Percentiles rank a stretch among this genome's conserved stretches.
phyloP scores from a whole-genome alignment of 2,113 vertebrate species.

The Pterophyllum scalare region DNA sequence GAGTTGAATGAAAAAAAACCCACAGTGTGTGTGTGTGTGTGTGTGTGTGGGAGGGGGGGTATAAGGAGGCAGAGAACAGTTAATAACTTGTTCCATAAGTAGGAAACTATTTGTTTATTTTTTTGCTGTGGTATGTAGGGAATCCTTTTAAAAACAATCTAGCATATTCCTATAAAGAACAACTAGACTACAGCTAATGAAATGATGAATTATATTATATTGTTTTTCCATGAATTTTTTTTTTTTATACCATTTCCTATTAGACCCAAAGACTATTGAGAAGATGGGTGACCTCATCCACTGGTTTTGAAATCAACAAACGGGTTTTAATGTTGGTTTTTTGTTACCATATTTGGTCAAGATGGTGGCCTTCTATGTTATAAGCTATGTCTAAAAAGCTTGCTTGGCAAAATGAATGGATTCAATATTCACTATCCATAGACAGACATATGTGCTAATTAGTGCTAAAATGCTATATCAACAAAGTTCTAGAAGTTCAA shows the following conservation, averaged over 20 bases:
- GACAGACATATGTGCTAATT: neutral
- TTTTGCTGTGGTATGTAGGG: neutral
- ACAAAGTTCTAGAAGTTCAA: neutral
- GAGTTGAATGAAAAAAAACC: neutral
- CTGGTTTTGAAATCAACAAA: neutral
- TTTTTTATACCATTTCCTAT: neutral
- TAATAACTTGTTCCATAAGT: neutral
- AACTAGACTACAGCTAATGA: neutral
- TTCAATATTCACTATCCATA: neutral
- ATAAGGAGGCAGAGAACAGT: neutral
- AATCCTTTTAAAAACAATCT: neutral
- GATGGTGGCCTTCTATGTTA: neutral
- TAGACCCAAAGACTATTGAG: neutral
- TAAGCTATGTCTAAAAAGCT: neutral
- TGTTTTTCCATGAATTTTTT: neutral
- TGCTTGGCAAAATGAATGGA: neutral
- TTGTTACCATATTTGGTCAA: neutral
- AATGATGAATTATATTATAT: neutral
- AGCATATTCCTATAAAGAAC: neutral
- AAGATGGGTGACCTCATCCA: neutral
- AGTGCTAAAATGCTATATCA: neutral
- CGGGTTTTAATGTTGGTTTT: neutral
- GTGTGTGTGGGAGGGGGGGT: too few species aligned
- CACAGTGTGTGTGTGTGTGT: too few species aligned
- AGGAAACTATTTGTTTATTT: neutral